Evolutionary conservation across 2,113 vertebrate genomes (phyloP).

Genomic region (Phalacrocorax aristotelis): DNA sequence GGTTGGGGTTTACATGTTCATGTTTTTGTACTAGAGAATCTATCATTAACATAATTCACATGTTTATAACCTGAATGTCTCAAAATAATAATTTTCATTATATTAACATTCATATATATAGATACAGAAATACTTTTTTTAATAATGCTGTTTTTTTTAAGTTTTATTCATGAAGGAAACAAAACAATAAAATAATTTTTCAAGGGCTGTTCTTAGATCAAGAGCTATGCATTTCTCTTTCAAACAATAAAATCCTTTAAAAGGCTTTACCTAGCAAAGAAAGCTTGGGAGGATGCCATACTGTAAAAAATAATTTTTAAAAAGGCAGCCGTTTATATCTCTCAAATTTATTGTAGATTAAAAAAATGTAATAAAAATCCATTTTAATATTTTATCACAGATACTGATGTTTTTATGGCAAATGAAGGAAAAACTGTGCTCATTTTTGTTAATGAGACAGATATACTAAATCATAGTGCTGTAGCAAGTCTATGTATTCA

Average conservation of each 20-base stretch:
- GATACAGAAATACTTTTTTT: not conserved
- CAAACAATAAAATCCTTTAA: not conserved
- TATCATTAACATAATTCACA: not conserved
- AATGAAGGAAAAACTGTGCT: not conserved
- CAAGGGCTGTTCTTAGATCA: not conserved
- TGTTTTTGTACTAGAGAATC: not conserved
- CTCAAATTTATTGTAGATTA: not conserved
- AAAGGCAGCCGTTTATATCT: not conserved
- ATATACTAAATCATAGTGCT: not conserved
- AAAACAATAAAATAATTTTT: not conserved
- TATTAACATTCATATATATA: not conserved
- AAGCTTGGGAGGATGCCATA: not conserved
- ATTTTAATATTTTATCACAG: not conserved
- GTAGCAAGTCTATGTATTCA: not conserved
- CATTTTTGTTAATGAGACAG: slow-evolving; percentile 20
- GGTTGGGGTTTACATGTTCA: not conserved
- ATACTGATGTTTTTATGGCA: not conserved
- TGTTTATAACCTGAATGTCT: not conserved
- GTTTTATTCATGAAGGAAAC: not conserved
- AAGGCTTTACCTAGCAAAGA: not conserved
- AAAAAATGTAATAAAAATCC: not conserved
- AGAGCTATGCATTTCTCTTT: not conserved
- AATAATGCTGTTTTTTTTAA: not conserved
- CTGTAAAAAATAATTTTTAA: not conserved
- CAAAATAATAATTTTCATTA: not conserved